These are phyloP conservation scores for Mormyrus lacerda DNA, from an alignment of 2,113 vertebrate species.

Conservation along the genomic window DNA sequence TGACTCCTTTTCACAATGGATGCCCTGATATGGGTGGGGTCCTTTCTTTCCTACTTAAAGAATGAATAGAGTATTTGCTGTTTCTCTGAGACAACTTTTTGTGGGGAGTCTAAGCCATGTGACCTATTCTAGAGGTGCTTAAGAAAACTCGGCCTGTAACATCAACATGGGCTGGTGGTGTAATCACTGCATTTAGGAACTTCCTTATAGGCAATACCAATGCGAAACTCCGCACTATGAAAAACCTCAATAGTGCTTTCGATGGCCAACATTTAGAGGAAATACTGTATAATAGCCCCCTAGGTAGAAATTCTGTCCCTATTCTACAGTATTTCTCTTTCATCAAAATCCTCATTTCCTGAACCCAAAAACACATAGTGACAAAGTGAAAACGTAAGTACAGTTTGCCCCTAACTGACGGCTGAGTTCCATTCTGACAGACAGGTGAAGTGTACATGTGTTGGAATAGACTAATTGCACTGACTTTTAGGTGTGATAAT, in stretches of 20 bases:
- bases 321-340: conserved; percentile 15
- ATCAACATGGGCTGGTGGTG: background rate
- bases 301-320: background rate
- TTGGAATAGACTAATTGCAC: background rate
- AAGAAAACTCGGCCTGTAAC: conserved; percentile 15
- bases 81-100: conserved; percentile 14
- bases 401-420: background rate
- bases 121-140: conserved; percentile 4
- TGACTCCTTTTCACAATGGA: background rate
- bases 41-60: background rate
- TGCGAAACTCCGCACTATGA: conserved; percentile 9
- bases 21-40: background rate
- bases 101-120: background rate
- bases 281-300: background rate
- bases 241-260: background rate
- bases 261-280: conserved; percentile 1
- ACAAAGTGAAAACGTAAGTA: background rate
- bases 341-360: background rate
- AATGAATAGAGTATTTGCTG: conserved; percentile 20
- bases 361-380: background rate
- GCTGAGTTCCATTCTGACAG: background rate
- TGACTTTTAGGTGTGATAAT: background rate
- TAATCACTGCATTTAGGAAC: conserved; percentile 3
- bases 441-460: background rate
- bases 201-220: background rate